Percentiles rank a stretch among this genome's conserved stretches.
Evolutionary conservation across 23 tunicate genomes (phyloP).

Genomic region (Halocynthia aurantium): DNA sequence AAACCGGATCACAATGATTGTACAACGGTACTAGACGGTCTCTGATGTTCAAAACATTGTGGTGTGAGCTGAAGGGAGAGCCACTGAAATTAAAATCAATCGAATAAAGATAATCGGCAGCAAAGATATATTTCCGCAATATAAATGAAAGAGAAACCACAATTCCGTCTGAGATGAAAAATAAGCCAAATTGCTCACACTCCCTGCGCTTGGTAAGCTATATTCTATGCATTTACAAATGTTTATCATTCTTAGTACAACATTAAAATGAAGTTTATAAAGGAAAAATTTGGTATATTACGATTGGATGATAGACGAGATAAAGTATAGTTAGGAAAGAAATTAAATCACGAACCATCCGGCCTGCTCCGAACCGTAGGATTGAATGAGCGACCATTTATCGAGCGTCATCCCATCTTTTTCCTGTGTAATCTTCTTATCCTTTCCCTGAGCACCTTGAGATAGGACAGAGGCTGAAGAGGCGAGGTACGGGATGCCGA

Average conservation of each 20-base stretch:
- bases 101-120: too few relatives aligned
- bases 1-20: slow-evolving; percentile 57
- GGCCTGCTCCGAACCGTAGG: slow-evolving; percentile 48
- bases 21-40: slow-evolving; percentile 36
- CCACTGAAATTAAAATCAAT: not conserved
- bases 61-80: not conserved
- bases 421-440: not conserved
- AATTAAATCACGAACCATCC: slow-evolving; percentile 35
- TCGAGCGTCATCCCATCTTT: slow-evolving; percentile 30
- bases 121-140: too few relatives aligned
- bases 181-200: too few relatives aligned
- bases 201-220: too few relatives aligned
- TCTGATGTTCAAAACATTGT: slow-evolving; percentile 37
- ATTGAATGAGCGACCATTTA: slow-evolving; percentile 83
- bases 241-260: too few relatives aligned
- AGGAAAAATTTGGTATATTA: too few relatives aligned
- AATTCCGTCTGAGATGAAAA: too few relatives aligned
- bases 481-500: slow-evolving; percentile 54
- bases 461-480: not conserved
- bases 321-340: too few relatives aligned
- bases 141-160: too few relatives aligned
- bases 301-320: too few relatives aligned
- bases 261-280: too few relatives aligned
- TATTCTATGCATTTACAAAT: too few relatives aligned
- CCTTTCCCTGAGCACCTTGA: not conserved